Base-by-base conservation (phyloP, 2,888 invertebrate species). In the Ceraclea dissimilis region DNA sequence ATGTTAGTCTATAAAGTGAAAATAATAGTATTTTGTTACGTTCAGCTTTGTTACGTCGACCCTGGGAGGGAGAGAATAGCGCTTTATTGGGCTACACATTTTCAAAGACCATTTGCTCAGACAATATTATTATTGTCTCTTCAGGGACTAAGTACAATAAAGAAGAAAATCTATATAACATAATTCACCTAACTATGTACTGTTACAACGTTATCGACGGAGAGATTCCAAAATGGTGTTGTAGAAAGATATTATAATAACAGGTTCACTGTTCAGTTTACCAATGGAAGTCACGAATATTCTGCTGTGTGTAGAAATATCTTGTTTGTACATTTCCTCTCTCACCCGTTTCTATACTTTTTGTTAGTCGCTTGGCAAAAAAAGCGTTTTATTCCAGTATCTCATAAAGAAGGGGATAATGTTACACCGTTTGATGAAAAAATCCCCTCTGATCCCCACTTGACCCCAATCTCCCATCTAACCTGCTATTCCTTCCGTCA, bases 381-480 rank as follows among this genome's bases (percentile, higher is more conserved):
- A n/a, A 61, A 57, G 44, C 18, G 34, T 56, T 61, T 61, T 61
- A 59, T 61, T 61, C 55, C 51, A 59, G 59, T 59, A 57, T 57
- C 61, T 57, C 58, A 55, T 61, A 61, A 61, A 59, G 52, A 49
- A 48, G 39, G 50, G 58, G 52, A 56, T 60, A 54, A 58, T 56
- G 60, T 56, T 60, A 43, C 50, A 51, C 56, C 51, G 51, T 54
- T 49, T 56, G 58, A 54, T 56, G 52, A 60, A 60, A 60, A 60
- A 56, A 56, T 18, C 39, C 54, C n/a, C 49, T 51, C 49, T 52
- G 17, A 31, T 46, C 33, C 26, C 47, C 39, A 49, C 56, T 49
- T 34, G 47, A 53, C 49, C 49, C 20, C 31, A 39, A 54, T 54
- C 20, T 34, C 47, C 54, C 13, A 18, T 5, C 2, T 46, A 44